Evolutionary conservation across 2,888 invertebrate genomes (phyloP), one percentile per base, ranked within the genome.

Genomic region (Caenorhabditis sp.): DNA sequence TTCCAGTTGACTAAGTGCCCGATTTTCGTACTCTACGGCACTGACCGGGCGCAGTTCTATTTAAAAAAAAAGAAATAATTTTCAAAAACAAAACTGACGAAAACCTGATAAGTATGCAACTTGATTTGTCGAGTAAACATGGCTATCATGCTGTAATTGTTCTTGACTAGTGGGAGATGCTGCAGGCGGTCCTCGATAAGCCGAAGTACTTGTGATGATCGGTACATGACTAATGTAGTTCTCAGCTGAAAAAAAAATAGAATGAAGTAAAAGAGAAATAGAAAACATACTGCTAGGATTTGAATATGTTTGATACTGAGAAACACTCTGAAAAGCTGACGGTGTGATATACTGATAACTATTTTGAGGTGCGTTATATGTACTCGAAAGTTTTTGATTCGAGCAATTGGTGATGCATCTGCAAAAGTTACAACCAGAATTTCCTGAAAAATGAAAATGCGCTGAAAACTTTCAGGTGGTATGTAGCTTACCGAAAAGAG

Each of bases 401-500:
- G 39, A 17, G 20, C 24, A 35, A 13, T 20, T 35, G 7, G n/a
- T 17, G 27, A 39, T 37, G 20, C 74, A 74, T 43, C 48, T 41
- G 39, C 74, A 74, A 30, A 66, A 74, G 32, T 66, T 53, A n/a
- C 74, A 74, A 17, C 63, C 53, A 4, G 43, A 24, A 30, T 70
- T 59, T n/a, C 59, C 73, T 73, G 26, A 15, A 43, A 45, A 45
- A 30, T 5, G 6, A 27, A 39, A 35, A n/a, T 22, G 2, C 39
- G 6, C 50, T 41, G 35, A 35, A 35, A 2, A 7, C 11, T 35
- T 26, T n/a, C n/a, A n/a, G n/a, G n/a, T n/a, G n/a, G n/a, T n/a
- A n/a, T n/a, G 5, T 8, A 32, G 24, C 53, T 53, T 24, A 35
- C 71, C 73, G 45, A 73, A 65, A 35, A 73, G 46, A 35, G 63